A percentile compares a stretch with the other conserved stretches of the same genome.
Evolutionary conservation across 2,888 invertebrate genomes (phyloP).

Genomic region (Drosophila fulvimacula): DNA sequence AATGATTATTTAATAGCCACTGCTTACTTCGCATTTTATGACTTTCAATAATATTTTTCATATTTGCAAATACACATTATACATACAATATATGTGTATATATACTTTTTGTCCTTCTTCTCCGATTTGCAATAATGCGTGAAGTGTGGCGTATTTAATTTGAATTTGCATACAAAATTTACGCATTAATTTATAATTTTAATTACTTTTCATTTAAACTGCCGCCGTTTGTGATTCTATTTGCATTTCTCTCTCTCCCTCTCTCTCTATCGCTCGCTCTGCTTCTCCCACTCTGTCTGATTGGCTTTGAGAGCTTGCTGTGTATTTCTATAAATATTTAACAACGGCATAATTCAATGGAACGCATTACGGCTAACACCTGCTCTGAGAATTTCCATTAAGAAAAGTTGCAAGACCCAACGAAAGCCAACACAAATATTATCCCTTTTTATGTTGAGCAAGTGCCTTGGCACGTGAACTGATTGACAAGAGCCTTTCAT

Average conservation of each 20-base stretch:
- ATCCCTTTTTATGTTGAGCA: conserved; percentile 3
- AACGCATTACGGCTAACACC: conserved; percentile 39
- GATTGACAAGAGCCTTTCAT: conserved; percentile 26
- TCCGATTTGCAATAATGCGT: conserved; percentile 41
- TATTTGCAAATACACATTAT: conserved; percentile 7
- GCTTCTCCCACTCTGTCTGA: conserved; percentile 1
- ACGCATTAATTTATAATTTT: conserved; percentile 59
- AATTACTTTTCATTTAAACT: conserved; percentile 37
- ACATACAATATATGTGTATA: conserved; percentile 17
- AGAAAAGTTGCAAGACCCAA: conserved; percentile 11
- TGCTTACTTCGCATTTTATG: conserved; percentile 57
- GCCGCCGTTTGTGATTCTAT: conserved; percentile 11
- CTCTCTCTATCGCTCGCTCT: neutral
- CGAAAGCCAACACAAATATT: conserved; percentile 8
- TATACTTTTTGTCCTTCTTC: conserved; percentile 20
- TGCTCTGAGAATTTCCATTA: conserved; percentile 19
- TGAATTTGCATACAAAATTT: conserved; percentile 67
- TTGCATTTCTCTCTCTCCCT: conserved; percentile 7
- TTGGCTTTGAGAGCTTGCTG: conserved; percentile 25
- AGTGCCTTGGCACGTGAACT: conserved; percentile 19
- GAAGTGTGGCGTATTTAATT: conserved; percentile 55
- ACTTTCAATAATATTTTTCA: conserved; percentile 34
- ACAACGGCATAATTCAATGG: conserved; percentile 52
- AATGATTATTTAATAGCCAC: conserved; percentile 69
- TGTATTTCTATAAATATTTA: conserved; percentile 59